Percentiles rank a stretch among this genome's conserved stretches.
phyloP scores from a whole-genome alignment of 2,113 vertebrate species.

The Pseudonaja textilis region DNA sequence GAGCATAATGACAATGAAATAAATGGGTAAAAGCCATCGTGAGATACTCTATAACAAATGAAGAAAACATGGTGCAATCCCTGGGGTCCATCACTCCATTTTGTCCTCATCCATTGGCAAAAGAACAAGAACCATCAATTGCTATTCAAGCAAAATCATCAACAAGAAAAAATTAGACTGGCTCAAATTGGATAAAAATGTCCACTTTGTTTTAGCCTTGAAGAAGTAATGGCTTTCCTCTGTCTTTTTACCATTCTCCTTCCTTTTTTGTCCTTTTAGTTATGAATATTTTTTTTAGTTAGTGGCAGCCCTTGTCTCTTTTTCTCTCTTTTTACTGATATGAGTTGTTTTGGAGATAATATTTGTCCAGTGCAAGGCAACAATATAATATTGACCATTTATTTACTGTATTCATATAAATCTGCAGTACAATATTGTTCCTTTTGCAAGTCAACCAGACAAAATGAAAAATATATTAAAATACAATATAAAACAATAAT shows the following conservation, averaged over 20 bases:
- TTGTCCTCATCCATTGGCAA: background rate
- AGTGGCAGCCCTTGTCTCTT: background rate
- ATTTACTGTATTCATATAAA: background rate
- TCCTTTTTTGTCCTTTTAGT: background rate
- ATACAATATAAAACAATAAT: background rate
- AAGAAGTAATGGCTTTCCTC: background rate
- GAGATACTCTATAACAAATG: background rate
- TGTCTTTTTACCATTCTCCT: background rate
- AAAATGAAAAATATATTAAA: background rate
- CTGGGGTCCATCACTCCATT: background rate
- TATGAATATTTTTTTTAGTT: background rate
- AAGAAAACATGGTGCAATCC: background rate
- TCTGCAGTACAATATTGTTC: background rate
- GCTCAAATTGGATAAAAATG: background rate
- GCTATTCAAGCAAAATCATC: background rate
- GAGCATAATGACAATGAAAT: background rate
- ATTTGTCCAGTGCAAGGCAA: background rate
- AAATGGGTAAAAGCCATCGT: background rate
- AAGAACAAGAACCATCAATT: background rate
- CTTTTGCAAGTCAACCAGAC: background rate
- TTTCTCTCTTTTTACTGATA: background rate
- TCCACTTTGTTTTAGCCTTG: background rate
- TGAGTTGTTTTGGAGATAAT: background rate
- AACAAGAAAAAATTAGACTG: background rate
- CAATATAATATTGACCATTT: background rate